These are phyloP conservation scores for Chiroxiphia lanceolata DNA, from an alignment of 2,797 vertebrate species.

Conservation along the genomic window DNA sequence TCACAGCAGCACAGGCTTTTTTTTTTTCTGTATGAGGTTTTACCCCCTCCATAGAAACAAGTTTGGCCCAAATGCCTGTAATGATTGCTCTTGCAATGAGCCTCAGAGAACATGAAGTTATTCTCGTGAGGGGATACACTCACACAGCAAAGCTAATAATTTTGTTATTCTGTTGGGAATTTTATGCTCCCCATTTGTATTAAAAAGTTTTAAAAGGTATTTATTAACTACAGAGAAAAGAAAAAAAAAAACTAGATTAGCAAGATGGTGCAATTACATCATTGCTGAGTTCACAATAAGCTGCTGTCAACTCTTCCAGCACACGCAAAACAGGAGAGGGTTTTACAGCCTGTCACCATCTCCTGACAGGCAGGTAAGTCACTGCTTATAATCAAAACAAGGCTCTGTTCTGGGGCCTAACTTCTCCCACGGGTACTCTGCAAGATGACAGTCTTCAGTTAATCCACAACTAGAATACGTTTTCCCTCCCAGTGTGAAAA, in stretches of 20 bases:
- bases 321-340: not conserved
- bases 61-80: not conserved
- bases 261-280: not conserved
- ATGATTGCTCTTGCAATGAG: not conserved
- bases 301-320: slow-evolving; percentile 6
- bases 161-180: not conserved
- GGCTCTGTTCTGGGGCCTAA: not conserved
- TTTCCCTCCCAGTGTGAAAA: not conserved
- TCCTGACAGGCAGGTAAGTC: not conserved
- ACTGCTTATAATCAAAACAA: slow-evolving; percentile 9
- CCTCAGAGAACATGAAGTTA: not conserved
- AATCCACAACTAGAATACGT: not conserved
- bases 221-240: not conserved
- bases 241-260: not conserved
- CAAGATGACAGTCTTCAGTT: not conserved
- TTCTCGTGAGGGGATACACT: not conserved
- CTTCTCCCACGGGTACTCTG: not conserved
- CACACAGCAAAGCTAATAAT: rapidly evolving
- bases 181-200: not conserved
- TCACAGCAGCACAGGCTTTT: not conserved
- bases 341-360: slow-evolving; percentile 25
- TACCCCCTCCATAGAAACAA: not conserved
- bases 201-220: not conserved
- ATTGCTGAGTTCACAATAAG: not conserved
- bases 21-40: not conserved